Evolutionary conservation across 2,113 vertebrate species (phyloP), one percentile per base, ranked within the genome.

Genomic region (Callithrix jacchus): DNA sequence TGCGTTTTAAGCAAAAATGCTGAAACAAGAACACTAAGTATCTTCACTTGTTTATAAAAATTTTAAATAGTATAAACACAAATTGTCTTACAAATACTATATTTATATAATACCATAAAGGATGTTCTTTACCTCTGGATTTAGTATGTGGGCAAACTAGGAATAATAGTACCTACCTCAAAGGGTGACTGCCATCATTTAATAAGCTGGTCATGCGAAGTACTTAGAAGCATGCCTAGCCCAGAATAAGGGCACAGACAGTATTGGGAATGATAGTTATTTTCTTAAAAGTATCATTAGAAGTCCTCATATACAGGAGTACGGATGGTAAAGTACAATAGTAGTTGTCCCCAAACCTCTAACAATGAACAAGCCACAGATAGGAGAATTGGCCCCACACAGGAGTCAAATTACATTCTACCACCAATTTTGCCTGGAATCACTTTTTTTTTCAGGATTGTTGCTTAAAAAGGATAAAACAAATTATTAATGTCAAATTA

Each of bases 401-500:
- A 18, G 4, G 0, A 74, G 3, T 66, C 49, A 84, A 30, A 25
- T n/a, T 42, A 11, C 13, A 37, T 27, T 81, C 11, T 23, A 35
- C 5, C 52, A 1, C 42, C 52, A 25, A 32, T 42, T 82, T 88
- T 86, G 2, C 45, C 32, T 64, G 30, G 2, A 25, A 1, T 0
- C 58, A 8, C 81, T 47, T n/a, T 70, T 12, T 73, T 40, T 85
- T 5, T 68, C 32, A 88, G 66, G 0, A 82, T 27, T 91, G 27
- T 73, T 96, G 37, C 42, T 97, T 76, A 95, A 7, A 80, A 79
- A 79, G 25, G 0, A 74, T 77, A 47, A 82, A 82, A 85, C 30
- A 56, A 89, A n/a, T 83, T 93, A 58, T 66, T 93, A 30, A 81
- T 73, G 87, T 96, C n/a, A 91, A 92, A 64, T 81, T 76, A 42